Evolutionary conservation across 1,140 invertebrate species (phyloP).

Genomic region (Drosophila tristis): DNA sequence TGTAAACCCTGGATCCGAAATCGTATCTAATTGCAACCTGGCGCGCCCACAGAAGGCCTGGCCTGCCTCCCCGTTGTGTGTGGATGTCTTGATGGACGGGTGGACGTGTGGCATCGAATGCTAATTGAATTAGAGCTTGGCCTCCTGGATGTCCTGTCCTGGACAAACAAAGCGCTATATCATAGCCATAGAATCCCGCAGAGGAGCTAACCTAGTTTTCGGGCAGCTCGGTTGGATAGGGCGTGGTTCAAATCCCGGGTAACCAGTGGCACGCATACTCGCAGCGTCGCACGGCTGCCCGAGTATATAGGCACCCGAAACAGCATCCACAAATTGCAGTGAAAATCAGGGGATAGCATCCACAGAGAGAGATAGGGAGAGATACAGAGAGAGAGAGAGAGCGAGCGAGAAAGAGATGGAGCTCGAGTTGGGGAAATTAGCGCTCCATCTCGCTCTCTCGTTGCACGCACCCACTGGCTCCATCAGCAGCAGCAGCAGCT

Average conservation of each 20-base stretch:
- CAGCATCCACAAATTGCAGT: constrained; percentile 65
- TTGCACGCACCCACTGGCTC: constrained; percentile 10
- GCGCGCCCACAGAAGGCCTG: constrained; percentile 45
- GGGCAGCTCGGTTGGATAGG: constrained; percentile 67
- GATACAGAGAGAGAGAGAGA: neutral
- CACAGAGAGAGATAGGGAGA: constrained; percentile 24
- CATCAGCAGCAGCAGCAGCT: too few species aligned
- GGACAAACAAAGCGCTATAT: constrained; percentile 6
- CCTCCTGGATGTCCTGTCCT: neutral
- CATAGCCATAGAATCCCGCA: neutral
- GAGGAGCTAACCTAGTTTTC: constrained; percentile 67
- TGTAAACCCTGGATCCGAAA: constrained; percentile 52
- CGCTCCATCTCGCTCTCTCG: constrained; percentile 14
- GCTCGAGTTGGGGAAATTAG: constrained; percentile 29
- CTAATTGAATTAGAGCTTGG: constrained; percentile 58
- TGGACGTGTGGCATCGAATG: constrained; percentile 26
- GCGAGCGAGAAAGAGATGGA: neutral
- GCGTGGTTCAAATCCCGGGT: constrained; percentile 81
- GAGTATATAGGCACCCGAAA: constrained; percentile 27
- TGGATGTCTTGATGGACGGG: too few species aligned
- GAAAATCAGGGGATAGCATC: constrained; percentile 61
- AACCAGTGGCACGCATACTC: constrained; percentile 40
- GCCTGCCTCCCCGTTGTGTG: neutral
- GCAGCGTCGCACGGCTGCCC: constrained; percentile 1
- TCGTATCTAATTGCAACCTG: constrained; percentile 67